Percentiles rank a stretch among this genome's conserved stretches.
Conservation (phyloP, 2,797 vertebrate species). For the Adrianichthys oophorus region DNA sequence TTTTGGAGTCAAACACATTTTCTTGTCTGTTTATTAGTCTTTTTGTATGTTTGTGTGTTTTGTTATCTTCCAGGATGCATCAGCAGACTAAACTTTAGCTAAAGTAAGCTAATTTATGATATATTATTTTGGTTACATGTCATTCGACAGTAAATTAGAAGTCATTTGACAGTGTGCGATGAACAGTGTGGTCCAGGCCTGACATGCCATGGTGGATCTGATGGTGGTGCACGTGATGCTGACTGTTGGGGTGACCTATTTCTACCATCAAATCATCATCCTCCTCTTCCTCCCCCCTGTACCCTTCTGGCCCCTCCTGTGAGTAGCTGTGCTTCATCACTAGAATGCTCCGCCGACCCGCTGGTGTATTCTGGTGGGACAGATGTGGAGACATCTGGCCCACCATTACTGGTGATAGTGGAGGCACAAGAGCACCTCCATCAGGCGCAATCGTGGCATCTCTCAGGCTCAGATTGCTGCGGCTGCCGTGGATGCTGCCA, state of each 20-base stretch:
- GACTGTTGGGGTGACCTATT: slow-evolving; percentile 84
- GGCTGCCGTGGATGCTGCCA: slow-evolving; percentile 59
- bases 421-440: slow-evolving; percentile 28
- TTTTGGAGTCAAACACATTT: too few species aligned
- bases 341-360: slow-evolving; percentile 85
- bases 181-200: slow-evolving; percentile 85
- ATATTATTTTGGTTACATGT: slow-evolving; percentile 5
- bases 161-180: slow-evolving; percentile 88
- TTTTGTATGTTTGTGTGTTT: too few species aligned
- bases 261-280: slow-evolving; percentile 84
- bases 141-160: slow-evolving; percentile 68
- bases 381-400: slow-evolving; percentile 76
- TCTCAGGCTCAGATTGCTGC: slow-evolving; percentile 74
- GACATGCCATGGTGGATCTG: slow-evolving; percentile 62
- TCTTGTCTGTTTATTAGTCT: too few species aligned
- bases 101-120: neutral
- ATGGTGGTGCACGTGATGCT: slow-evolving; percentile 60
- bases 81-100: neutral
- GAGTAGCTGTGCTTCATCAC: slow-evolving; percentile 97
- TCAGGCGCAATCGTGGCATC: slow-evolving; percentile 77
- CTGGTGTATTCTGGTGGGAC: slow-evolving; percentile 81
- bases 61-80: too few species aligned
- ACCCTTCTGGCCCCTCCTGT: slow-evolving; percentile 86
- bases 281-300: slow-evolving; percentile 81
- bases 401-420: slow-evolving; percentile 55